Conservation (phyloP, 2,113 vertebrate species). For the Esox niger region DNA sequence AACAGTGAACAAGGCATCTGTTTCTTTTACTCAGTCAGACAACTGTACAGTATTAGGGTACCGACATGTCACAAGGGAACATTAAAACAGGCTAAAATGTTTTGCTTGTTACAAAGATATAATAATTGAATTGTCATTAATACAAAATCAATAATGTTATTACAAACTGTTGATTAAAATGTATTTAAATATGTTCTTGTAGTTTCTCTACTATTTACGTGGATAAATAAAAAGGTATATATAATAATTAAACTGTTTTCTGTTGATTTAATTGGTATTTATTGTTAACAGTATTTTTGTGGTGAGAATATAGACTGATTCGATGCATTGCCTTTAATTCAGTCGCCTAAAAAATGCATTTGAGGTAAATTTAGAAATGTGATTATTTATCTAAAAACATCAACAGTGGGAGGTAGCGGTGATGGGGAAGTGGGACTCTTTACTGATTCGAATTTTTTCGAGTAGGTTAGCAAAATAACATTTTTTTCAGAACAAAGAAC, state of each 20-base stretch:
- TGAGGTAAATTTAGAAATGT: no score
- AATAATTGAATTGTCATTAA: slow-evolving; percentile 77
- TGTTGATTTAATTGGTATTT: not conserved
- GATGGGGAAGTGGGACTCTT: no score
- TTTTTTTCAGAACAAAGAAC: no score
- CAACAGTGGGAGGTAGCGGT: no score
- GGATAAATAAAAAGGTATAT: slow-evolving; percentile 90
- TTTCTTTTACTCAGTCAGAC: slow-evolving; percentile 18
- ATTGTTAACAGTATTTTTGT: not conserved
- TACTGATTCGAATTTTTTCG: no score
- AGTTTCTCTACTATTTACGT: slow-evolving; percentile 99
- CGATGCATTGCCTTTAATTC: no score
- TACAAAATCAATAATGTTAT: slow-evolving; percentile 61
- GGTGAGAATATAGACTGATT: not conserved
- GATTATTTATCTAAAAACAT: no score
- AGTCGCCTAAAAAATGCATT: no score
- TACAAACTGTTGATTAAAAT: slow-evolving; percentile 90
- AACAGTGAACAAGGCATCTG: slow-evolving; percentile 41
- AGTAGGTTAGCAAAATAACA: no score
- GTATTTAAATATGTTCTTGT: slow-evolving; percentile 96
- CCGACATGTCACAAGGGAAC: slow-evolving; percentile 61
- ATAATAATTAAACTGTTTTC: slow-evolving; percentile 44
- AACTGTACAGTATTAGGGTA: not conserved
- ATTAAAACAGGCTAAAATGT: no score
- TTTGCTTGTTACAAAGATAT: slow-evolving; percentile 85